Percentiles rank a stretch among this genome's conserved stretches.
These are phyloP conservation scores for Elgaria multicarinata DNA, from an alignment of 2,113 vertebrate genomes.

Conservation along the genomic window DNA sequence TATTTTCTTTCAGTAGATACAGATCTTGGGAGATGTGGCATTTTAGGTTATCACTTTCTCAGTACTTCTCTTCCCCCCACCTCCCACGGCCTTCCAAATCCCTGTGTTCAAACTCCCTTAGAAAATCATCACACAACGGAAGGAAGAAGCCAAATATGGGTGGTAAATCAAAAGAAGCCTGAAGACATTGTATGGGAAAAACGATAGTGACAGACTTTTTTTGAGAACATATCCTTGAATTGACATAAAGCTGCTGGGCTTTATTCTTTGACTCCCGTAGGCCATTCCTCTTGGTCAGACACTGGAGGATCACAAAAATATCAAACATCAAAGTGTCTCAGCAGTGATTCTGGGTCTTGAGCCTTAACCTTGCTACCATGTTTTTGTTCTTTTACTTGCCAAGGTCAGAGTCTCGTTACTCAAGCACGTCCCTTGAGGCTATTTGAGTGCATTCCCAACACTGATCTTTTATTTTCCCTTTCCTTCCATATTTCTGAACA, in stretches of 20 bases:
- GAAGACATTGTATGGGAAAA: constrained; percentile 26
- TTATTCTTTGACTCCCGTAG: constrained; percentile 39
- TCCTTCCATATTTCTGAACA: neutral
- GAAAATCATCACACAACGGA: neutral
- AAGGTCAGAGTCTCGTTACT: constrained; percentile 30
- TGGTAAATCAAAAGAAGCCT: constrained; percentile 14
- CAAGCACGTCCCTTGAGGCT: neutral
- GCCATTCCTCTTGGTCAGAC: constrained; percentile 36
- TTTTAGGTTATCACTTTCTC: neutral
- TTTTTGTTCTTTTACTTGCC: constrained; percentile 44
- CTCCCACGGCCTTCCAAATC: neutral
- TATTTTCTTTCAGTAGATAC: neutral
- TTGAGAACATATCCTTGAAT: neutral
- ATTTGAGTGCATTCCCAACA: constrained; percentile 30
- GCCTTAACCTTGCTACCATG: constrained; percentile 25
- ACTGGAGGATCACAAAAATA: constrained; percentile 30
- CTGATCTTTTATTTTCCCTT: neutral
- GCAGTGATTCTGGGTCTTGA: constrained; percentile 1
- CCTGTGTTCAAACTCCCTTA: neutral
- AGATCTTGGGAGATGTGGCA: neutral
- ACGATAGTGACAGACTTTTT: neutral
- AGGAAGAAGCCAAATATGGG: constrained; percentile 1
- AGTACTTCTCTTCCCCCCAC: neutral
- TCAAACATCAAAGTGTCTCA: constrained; percentile 21
- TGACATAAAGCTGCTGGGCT: constrained; percentile 29